phyloP scores from a whole-genome alignment of 2,888 invertebrate species.

The Neocrepidodera transversa region DNA sequence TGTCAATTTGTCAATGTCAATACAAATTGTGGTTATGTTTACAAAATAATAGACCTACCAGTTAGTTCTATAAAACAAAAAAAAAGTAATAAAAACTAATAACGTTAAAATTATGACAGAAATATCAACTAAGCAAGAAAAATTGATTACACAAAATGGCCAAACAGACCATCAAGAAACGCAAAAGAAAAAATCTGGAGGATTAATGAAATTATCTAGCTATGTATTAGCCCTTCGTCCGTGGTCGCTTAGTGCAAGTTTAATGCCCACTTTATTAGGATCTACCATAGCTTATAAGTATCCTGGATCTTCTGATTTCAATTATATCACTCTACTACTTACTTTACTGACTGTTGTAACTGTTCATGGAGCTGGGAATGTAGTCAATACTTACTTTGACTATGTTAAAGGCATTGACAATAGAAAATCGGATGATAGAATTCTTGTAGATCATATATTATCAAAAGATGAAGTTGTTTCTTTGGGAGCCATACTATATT shows the following conservation, averaged over 20 bases:
- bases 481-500: slow-evolving; percentile 86
- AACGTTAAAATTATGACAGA: slow-evolving; percentile 23
- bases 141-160: slow-evolving; percentile 14
- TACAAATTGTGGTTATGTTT: not conserved
- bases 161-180: not conserved
- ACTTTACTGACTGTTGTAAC: slow-evolving; percentile 87
- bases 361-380: slow-evolving; percentile 95
- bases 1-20: too few relatives aligned
- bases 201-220: slow-evolving; percentile 86
- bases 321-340: slow-evolving; percentile 78
- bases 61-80: too few relatives aligned
- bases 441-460: slow-evolving; percentile 91
- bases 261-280: slow-evolving; percentile 90
- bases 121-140: slow-evolving; percentile 7
- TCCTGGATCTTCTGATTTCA: slow-evolving; percentile 77
- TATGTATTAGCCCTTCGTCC: slow-evolving; percentile 89
- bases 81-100: too few relatives aligned
- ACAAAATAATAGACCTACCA: too few relatives aligned
- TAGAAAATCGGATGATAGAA: slow-evolving; percentile 91
- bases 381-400: slow-evolving; percentile 96
- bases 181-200: slow-evolving; percentile 45
- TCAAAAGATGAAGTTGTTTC: slow-evolving; percentile 79
- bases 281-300: slow-evolving; percentile 88
- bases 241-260: slow-evolving; percentile 91
- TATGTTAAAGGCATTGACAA: slow-evolving; percentile 94